Evolutionary conservation across 2,888 invertebrate species (phyloP).

Genomic region (Aradus depressus): DNA sequence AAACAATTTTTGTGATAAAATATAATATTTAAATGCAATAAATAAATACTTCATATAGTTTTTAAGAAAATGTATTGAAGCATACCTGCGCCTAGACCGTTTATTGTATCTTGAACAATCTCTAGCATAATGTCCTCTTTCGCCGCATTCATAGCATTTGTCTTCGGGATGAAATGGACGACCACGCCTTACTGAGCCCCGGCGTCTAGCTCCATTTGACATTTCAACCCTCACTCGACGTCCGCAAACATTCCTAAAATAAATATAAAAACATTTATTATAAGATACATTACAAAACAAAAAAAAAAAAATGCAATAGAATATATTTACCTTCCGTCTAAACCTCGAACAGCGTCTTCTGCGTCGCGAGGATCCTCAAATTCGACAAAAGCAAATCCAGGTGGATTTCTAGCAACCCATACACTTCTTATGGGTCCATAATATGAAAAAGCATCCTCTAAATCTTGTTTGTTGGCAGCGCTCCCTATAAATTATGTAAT

Average conservation of each 20-base stretch:
- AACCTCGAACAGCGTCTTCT: constrained; percentile 70
- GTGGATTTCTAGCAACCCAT: constrained; percentile 95
- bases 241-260: constrained; percentile 64
- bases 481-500: constrained; percentile 32
- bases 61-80: background rate
- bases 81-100: constrained; percentile 36
- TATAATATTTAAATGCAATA: background rate
- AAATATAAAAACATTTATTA: background rate
- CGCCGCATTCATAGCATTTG: constrained; percentile 89
- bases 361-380: constrained; percentile 88
- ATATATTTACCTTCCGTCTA: constrained; percentile 40
- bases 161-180: constrained; percentile 79
- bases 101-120: constrained; percentile 65
- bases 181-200: constrained; percentile 39
- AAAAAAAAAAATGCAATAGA: background rate
- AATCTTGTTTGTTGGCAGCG: constrained; percentile 75
- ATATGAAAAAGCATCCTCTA: constrained; percentile 85
- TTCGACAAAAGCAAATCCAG: constrained; percentile 90
- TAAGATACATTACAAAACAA: background rate
- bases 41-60: background rate
- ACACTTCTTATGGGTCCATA: constrained; percentile 88
- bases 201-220: constrained; percentile 56
- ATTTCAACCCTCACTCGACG: constrained; percentile 82
- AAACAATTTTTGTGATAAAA: background rate
- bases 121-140: constrained; percentile 84